These are phyloP conservation scores for Montipora capitata DNA, from an alignment of 92 coral and sea anemone genomes.

Conservation along the genomic window DNA sequence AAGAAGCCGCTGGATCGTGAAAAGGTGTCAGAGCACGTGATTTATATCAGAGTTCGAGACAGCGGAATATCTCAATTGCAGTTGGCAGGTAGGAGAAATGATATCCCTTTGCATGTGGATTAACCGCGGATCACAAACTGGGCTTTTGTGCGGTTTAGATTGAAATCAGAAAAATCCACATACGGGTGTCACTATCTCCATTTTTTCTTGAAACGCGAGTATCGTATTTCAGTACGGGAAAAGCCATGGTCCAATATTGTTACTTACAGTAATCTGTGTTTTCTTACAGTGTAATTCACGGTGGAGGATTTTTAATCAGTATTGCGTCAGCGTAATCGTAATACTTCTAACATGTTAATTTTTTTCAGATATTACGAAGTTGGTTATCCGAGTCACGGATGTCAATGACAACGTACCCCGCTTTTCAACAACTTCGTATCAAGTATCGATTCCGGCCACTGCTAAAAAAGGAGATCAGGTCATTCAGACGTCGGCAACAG, in stretches of 20 bases:
- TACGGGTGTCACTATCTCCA: too few species aligned
- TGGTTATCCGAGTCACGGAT: constrained; percentile 83
- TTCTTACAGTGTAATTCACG: too few species aligned
- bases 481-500: constrained; percentile 78
- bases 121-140: not conserved
- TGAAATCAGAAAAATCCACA: too few species aligned
- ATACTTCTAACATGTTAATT: too few species aligned
- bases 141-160: too few species aligned
- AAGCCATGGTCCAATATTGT: not conserved
- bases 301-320: too few species aligned
- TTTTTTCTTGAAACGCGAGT: too few species aligned
- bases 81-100: constrained; percentile 22
- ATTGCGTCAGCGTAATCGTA: too few species aligned
- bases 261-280: not conserved
- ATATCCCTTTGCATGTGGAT: not conserved
- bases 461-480: constrained; percentile 76
- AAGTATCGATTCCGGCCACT: constrained; percentile 69
- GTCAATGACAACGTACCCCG: constrained; percentile 89
- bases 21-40: constrained; percentile 65
- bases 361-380: constrained; percentile 80
- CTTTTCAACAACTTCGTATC: constrained; percentile 75
- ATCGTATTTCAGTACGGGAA: too few species aligned
- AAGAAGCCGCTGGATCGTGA: constrained; percentile 75
- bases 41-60: constrained; percentile 82
- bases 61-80: constrained; percentile 35